Conservation (phyloP, 2,113 vertebrate genomes). For the Ia io region DNA sequence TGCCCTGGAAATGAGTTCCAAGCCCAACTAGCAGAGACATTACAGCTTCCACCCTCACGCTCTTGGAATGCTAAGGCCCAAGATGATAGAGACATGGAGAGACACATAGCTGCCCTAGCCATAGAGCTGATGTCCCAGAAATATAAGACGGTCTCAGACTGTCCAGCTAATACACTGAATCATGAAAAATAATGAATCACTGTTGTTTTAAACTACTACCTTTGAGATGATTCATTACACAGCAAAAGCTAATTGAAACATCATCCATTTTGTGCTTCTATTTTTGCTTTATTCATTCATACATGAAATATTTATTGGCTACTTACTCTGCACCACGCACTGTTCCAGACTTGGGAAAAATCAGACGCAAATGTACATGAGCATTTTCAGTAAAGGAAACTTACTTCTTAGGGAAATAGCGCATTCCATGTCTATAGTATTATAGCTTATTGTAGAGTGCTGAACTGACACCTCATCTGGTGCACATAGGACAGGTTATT, state of each 20-base stretch:
- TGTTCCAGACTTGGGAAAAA: conserved; percentile 2
- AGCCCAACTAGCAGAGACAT: background rate
- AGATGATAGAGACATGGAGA: background rate
- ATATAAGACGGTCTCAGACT: background rate
- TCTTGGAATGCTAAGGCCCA: background rate
- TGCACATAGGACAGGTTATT: background rate
- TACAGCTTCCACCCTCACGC: background rate
- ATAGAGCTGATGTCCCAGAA: background rate
- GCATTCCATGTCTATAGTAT: background rate
- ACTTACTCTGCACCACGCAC: background rate
- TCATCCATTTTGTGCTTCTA: background rate
- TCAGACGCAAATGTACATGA: background rate
- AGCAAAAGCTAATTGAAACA: conserved; percentile 29
- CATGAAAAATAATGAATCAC: conserved; percentile 30
- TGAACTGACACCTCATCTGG: background rate
- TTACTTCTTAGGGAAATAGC: background rate
- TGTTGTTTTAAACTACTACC: background rate
- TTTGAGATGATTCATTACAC: conserved; percentile 7
- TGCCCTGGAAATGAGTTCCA: background rate
- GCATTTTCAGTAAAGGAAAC: conserved; percentile 16
- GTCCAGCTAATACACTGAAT: background rate
- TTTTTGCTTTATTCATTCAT: conserved; percentile 34
- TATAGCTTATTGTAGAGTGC: background rate
- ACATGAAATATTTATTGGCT: background rate
- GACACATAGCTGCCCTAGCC: background rate